Conservation (phyloP, 64 coral and sea anemone species). For the Stichodactyla helianthus region DNA sequence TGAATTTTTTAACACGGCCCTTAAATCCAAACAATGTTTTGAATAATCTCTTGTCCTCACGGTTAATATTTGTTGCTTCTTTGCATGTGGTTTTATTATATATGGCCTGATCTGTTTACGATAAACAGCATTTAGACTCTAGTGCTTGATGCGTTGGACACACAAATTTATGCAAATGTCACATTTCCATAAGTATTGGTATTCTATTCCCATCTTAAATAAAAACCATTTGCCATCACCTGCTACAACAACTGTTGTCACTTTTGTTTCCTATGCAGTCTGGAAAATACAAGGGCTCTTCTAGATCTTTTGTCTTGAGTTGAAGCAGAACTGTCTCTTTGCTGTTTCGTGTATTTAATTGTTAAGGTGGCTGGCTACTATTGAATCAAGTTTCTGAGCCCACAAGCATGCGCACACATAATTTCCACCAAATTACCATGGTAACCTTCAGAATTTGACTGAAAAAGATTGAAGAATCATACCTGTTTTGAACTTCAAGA, state of each 20-base stretch:
- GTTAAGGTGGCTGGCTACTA: too few relatives aligned
- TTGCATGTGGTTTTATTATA: neutral
- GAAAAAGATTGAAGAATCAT: too few relatives aligned
- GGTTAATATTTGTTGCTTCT: neutral
- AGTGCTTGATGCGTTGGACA: neutral
- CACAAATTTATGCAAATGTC: neutral
- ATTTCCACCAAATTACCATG: too few relatives aligned
- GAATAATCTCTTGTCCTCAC: neutral
- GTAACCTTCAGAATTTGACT: too few relatives aligned
- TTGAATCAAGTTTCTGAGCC: too few relatives aligned
- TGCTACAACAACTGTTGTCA: neutral
- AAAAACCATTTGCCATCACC: conserved; percentile 1
- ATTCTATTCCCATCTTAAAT: neutral
- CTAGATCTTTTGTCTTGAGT: neutral
- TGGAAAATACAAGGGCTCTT: neutral
- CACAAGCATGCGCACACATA: too few relatives aligned
- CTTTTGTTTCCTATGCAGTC: neutral
- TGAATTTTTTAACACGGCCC: neutral
- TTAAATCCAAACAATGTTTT: neutral
- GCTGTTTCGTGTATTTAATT: neutral
- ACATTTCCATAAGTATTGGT: neutral
- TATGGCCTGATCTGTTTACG: neutral
- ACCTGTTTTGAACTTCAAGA: too few relatives aligned
- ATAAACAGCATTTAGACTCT: neutral
- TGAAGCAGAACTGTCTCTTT: neutral